Percentiles rank a stretch among this genome's conserved stretches.
Evolutionary conservation across 2,113 vertebrate genomes (phyloP).

Genomic region (Protobothrops flavoviridis): DNA sequence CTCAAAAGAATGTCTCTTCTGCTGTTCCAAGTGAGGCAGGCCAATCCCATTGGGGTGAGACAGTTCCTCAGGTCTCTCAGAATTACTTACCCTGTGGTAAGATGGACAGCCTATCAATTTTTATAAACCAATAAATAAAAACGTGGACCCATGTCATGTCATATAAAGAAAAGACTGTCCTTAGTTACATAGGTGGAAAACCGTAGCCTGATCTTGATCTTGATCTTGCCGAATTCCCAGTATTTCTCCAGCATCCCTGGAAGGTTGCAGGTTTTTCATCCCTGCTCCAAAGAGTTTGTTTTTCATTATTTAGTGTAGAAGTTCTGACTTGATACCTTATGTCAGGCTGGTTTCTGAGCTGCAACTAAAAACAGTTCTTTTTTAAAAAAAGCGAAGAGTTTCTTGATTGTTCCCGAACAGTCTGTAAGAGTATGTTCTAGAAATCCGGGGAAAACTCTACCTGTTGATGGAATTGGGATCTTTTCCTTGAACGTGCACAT

Average conservation of each 20-base stretch:
- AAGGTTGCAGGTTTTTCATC: neutral
- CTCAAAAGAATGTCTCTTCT: too few relatives aligned
- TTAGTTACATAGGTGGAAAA: neutral
- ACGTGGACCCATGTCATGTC: neutral
- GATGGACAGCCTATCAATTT: neutral
- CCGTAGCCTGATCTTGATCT: neutral
- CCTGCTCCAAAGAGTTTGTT: neutral
- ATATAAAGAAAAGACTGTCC: neutral
- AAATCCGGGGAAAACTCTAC: neutral
- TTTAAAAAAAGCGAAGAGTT: neutral
- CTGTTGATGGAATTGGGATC: neutral
- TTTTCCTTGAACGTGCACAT: neutral
- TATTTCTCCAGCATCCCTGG: neutral
- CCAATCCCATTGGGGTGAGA: neutral
- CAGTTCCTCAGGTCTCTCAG: neutral
- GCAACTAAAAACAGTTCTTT: neutral
- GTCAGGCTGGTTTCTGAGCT: neutral
- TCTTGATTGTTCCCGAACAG: conserved; percentile 1
- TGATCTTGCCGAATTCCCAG: neutral
- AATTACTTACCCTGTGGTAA: neutral
- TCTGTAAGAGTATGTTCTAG: neutral
- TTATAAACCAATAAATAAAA: neutral
- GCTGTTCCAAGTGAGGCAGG: neutral
- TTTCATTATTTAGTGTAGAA: neutral
- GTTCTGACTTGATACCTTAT: neutral